A percentile compares a stretch with the other conserved stretches of the same genome.
These are phyloP conservation scores for Muntiacus muntjak DNA, from an alignment of 2,113 vertebrate species.

Conservation along the genomic window DNA sequence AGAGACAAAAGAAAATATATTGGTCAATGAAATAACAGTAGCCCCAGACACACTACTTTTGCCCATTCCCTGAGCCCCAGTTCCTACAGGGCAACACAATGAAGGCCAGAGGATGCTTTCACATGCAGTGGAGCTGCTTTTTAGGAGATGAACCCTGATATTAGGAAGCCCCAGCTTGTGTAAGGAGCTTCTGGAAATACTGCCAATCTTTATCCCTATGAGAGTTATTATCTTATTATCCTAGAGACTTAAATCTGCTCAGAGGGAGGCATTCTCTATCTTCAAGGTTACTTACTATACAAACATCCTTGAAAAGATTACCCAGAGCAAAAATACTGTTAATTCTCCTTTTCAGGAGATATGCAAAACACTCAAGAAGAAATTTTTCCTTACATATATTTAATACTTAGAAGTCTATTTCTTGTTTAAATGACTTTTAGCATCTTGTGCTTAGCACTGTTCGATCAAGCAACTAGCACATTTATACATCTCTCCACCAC, in stretches of 20 bases:
- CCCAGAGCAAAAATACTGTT: not conserved
- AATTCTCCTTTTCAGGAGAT: not conserved
- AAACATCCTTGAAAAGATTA: not conserved
- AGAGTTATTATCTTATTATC: not conserved
- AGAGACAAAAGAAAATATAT: not conserved
- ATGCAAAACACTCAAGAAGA: not conserved
- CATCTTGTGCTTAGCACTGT: not conserved
- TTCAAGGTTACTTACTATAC: not conserved
- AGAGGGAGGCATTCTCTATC: not conserved
- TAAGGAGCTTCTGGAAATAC: not conserved
- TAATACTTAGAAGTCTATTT: not conserved
- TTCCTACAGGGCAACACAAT: not conserved
- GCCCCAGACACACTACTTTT: not conserved
- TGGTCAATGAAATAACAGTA: not conserved
- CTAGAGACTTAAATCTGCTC: not conserved
- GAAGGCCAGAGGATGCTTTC: not conserved
- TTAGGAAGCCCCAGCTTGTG: not conserved
- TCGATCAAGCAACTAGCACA: not conserved
- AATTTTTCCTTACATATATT: not conserved
- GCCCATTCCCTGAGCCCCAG: not conserved
- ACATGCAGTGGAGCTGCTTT: no score
- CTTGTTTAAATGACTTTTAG: not conserved
- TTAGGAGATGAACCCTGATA: not conserved
- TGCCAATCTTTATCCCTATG: not conserved
- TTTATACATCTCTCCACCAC: not conserved